Conservation (phyloP, 2,888 invertebrate species). For the Caenorhabditis uteleia region DNA sequence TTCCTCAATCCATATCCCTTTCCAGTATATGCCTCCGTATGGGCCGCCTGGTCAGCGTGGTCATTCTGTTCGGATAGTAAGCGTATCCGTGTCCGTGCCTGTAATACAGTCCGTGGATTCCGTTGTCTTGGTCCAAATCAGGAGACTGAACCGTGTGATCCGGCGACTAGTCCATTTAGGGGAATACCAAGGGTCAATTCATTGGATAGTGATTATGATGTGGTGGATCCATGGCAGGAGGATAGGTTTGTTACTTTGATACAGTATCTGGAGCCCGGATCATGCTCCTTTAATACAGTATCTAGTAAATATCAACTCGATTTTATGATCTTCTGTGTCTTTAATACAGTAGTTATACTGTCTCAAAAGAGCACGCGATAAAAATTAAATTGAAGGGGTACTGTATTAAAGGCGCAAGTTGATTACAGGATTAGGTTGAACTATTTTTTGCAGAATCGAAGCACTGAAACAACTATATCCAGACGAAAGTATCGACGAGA, state of each 20-base stretch:
- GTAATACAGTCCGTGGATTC: constrained; percentile 68
- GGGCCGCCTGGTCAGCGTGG: constrained; percentile 69
- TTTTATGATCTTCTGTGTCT: too few relatives aligned
- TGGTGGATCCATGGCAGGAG: constrained; percentile 66
- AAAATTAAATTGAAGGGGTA: too few relatives aligned
- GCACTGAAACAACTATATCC: constrained; percentile 65
- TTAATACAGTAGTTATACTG: too few relatives aligned
- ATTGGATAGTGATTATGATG: constrained; percentile 52
- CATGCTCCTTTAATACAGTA: too few relatives aligned
- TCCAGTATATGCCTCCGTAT: constrained; percentile 67
- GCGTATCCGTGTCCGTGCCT: constrained; percentile 67
- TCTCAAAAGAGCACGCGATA: too few relatives aligned
- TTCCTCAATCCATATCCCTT: constrained; percentile 1
- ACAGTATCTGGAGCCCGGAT: too few relatives aligned
- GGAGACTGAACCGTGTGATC: constrained; percentile 41
- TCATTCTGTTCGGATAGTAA: constrained; percentile 63
- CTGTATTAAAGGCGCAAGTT: too few relatives aligned
- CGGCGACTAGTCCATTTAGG: constrained; percentile 20
- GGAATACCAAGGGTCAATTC: constrained; percentile 14
- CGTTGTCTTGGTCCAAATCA: constrained; percentile 65
- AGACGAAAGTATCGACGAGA: constrained; percentile 51
- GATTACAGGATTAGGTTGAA: too few relatives aligned
- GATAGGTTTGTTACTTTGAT: constrained; percentile 35
- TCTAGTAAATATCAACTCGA: too few relatives aligned
- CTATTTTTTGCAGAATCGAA: constrained; percentile 42